These are phyloP conservation scores for Polyploca ridens DNA, from an alignment of 2,888 invertebrate genomes.

Conservation along the genomic window DNA sequence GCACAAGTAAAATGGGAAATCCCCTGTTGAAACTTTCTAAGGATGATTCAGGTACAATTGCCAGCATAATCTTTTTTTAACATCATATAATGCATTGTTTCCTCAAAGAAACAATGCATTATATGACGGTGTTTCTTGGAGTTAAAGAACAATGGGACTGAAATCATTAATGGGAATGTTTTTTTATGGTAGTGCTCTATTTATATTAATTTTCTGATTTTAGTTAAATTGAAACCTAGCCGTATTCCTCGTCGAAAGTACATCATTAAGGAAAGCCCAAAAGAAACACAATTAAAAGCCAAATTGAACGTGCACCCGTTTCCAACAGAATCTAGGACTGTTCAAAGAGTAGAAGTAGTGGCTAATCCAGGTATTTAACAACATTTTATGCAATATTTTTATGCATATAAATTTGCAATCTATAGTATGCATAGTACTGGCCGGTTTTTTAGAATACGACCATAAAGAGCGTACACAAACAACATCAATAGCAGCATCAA, in stretches of 20 bases:
- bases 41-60: constrained; percentile 34
- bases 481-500: constrained; percentile 39
- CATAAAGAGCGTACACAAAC: constrained; percentile 36
- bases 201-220: neutral
- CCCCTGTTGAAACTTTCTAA: constrained; percentile 23
- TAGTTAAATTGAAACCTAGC: constrained; percentile 47
- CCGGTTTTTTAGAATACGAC: constrained; percentile 45
- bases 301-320: constrained; percentile 26
- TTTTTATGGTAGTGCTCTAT: neutral
- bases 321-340: constrained; percentile 39
- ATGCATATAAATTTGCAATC: no score
- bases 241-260: constrained; percentile 51
- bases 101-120: no score
- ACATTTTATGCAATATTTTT: neutral
- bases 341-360: constrained; percentile 57
- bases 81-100: no score
- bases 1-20: constrained; percentile 16
- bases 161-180: no score
- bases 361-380: constrained; percentile 50
- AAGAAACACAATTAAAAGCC: constrained; percentile 20
- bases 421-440: no score
- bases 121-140: no score
- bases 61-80: neutral
- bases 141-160: no score
- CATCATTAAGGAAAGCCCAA: constrained; percentile 22